Conservation (phyloP, 2,797 vertebrate species). For the Silurus aristotelis region DNA sequence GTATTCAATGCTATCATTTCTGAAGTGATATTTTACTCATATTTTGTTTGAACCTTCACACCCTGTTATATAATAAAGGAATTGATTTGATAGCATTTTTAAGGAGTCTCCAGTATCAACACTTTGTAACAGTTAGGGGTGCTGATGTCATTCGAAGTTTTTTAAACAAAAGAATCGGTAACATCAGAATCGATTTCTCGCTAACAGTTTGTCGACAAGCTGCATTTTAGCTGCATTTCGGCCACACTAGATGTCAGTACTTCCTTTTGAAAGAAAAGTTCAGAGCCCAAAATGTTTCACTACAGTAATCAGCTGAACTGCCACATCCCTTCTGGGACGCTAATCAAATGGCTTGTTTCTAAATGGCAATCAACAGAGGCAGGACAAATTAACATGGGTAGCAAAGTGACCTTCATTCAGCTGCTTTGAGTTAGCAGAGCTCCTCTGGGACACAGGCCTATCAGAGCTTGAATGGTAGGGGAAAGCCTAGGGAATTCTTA, state of each 20-base stretch:
- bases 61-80: not conserved
- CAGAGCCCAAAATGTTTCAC: not conserved
- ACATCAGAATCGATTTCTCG: not conserved
- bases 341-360: conserved; percentile 68
- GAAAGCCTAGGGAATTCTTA: conserved; percentile 7
- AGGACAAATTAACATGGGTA: conserved; percentile 60
- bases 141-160: not conserved
- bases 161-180: not conserved
- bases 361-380: conserved; percentile 67
- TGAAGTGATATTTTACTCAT: not conserved
- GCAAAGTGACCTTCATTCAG: conserved; percentile 56
- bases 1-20: not conserved
- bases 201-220: not conserved
- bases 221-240: not conserved
- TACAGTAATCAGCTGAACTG: not conserved
- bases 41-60: no score
- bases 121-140: not conserved
- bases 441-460: conserved; percentile 32
- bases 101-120: not conserved
- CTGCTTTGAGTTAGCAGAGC: conserved; percentile 36
- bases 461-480: conserved; percentile 32
- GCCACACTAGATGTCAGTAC: not conserved
- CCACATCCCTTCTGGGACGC: conserved; percentile 44
- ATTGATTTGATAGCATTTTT: not conserved
- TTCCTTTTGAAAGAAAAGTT: not conserved